These are phyloP conservation scores for Hippopotamus amphibius DNA, from an alignment of 2,113 vertebrate genomes.

Conservation along the genomic window DNA sequence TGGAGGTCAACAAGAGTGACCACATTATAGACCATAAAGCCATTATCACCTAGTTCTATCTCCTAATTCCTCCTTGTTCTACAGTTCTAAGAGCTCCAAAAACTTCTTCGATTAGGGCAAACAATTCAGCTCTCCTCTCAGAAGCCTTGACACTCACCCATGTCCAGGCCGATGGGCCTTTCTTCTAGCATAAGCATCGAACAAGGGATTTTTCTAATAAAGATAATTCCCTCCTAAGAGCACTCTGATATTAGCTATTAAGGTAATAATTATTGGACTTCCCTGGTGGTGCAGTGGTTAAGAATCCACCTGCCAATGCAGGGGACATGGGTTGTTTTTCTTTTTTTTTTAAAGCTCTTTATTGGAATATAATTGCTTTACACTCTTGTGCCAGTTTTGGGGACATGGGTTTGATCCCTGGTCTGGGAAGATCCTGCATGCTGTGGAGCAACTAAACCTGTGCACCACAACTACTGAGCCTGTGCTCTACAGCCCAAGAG, in stretches of 20 bases:
- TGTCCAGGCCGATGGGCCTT: neutral
- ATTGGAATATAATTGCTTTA: too few species aligned
- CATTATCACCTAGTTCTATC: neutral
- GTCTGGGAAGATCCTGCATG: too few species aligned
- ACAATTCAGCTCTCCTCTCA: neutral
- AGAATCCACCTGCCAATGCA: too few species aligned
- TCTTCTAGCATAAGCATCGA: neutral
- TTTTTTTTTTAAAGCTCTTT: too few species aligned
- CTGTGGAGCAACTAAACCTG: too few species aligned
- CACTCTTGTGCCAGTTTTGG: too few species aligned
- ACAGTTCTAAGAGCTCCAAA: neutral
- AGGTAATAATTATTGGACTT: neutral
- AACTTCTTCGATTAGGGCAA: neutral
- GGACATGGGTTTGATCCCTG: too few species aligned
- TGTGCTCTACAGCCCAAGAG: too few species aligned
- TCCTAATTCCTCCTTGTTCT: neutral
- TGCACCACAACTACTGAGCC: too few species aligned
- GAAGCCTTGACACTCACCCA: neutral
- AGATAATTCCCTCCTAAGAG: neutral
- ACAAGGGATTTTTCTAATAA: neutral
- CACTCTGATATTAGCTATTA: neutral
- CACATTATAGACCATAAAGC: neutral
- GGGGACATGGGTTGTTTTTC: too few species aligned
- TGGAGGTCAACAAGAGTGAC: neutral
- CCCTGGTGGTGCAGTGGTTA: too few species aligned